Evolutionary conservation across 1,140 invertebrate genomes (phyloP).

Genomic region (Macrobrachium nipponense): DNA sequence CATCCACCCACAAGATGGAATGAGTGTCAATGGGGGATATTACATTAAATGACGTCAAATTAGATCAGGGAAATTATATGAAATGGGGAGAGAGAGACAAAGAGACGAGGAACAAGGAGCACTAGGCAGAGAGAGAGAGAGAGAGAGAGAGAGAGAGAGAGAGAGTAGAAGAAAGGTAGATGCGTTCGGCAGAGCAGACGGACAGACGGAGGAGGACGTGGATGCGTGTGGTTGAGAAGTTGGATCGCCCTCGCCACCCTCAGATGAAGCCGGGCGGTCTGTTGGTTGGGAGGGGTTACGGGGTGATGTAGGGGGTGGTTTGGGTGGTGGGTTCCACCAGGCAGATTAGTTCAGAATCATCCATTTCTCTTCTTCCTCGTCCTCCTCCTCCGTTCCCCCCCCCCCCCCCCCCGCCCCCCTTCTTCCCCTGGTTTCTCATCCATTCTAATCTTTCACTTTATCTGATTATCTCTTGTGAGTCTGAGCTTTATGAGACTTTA

Average conservation of each 20-base stretch:
- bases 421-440: neutral
- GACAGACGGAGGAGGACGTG: too few relatives aligned
- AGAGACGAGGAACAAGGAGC: neutral
- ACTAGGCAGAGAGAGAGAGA: constrained; percentile 4
- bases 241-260: too few relatives aligned
- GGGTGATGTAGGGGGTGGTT: neutral
- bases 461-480: neutral
- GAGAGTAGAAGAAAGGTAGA: constrained; percentile 16
- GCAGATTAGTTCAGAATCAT: constrained; percentile 19
- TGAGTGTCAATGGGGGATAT: too few relatives aligned
- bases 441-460: constrained; percentile 2
- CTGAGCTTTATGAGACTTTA: too few relatives aligned
- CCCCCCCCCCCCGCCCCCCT: neutral
- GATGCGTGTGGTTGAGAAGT: too few relatives aligned
- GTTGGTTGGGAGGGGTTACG: too few relatives aligned
- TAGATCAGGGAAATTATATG: neutral
- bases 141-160: constrained; percentile 4
- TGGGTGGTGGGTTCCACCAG: neutral
- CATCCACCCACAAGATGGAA: too few relatives aligned
- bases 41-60: too few relatives aligned
- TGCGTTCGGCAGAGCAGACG: too few relatives aligned
- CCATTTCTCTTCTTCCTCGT: constrained; percentile 12
- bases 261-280: too few relatives aligned
- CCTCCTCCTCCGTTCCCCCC: constrained; percentile 7
- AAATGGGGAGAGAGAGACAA: neutral